A percentile compares a stretch with the other conserved stretches of the same genome.
These are phyloP conservation scores for Acanthis flammea DNA, from an alignment of 2,797 vertebrate genomes.

Conservation along the genomic window DNA sequence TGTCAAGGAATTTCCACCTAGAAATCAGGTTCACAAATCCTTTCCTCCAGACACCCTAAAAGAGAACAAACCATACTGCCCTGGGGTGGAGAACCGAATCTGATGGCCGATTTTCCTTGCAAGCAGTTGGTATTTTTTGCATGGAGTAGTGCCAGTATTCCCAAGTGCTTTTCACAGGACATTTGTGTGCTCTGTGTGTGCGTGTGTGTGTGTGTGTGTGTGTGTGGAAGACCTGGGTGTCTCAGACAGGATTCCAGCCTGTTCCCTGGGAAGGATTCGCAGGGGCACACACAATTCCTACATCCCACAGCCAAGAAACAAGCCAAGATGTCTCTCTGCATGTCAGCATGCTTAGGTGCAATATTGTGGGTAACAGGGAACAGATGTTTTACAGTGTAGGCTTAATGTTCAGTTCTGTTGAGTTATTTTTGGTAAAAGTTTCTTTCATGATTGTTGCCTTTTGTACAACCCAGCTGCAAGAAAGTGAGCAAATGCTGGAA, in stretches of 20 bases:
- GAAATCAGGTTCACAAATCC: conserved; percentile 67
- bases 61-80: conserved; percentile 42
- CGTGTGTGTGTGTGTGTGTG: conserved; percentile 51
- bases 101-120: conserved; percentile 59
- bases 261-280: conserved; percentile 18
- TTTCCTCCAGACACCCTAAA: conserved; percentile 59
- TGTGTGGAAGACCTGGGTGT: conserved; percentile 46
- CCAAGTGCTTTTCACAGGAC: conserved; percentile 74
- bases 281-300: conserved; percentile 60
- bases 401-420: conserved; percentile 70
- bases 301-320: conserved; percentile 61
- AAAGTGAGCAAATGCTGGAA: conserved; percentile 77
- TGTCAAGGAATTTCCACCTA: conserved; percentile 25
- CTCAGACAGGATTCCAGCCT: conserved; percentile 48
- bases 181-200: conserved; percentile 62
- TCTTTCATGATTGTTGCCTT: conserved; percentile 78
- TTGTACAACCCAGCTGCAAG: conserved; percentile 81
- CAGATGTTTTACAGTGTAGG: conserved; percentile 75
- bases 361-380: conserved; percentile 77
- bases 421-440: conserved; percentile 74
- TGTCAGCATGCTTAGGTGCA: conserved; percentile 80
- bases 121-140: conserved; percentile 73
- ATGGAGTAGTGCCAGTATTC: conserved; percentile 71
- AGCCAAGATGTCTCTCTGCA: conserved; percentile 75
- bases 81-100: conserved; percentile 62